These are phyloP conservation scores for Etheostoma nigrum DNA, from an alignment of 2,797 vertebrate species.

Conservation along the genomic window DNA sequence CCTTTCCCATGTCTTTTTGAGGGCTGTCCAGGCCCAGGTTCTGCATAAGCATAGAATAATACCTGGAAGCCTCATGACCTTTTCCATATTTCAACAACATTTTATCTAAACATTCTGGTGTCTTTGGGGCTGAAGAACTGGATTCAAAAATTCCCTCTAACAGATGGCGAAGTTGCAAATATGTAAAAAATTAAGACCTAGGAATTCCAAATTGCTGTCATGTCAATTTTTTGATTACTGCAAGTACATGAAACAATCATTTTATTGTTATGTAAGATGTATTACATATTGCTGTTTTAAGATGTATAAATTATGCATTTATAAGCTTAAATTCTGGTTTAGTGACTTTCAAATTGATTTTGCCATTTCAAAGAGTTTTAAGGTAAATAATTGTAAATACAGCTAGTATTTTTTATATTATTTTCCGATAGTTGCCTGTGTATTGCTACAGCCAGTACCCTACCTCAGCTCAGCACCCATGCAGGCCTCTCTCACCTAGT, in stretches of 20 bases:
- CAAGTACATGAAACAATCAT: not conserved
- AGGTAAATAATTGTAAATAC: not conserved
- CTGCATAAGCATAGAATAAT: no score
- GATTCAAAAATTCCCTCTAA: no score
- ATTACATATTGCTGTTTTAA: not conserved
- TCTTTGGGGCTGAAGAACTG: no score
- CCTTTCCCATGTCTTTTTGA: no score
- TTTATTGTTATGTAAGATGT: not conserved
- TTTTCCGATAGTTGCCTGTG: conserved; percentile 87
- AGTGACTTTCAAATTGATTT: not conserved
- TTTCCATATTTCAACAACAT: no score
- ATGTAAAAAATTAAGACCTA: no score
- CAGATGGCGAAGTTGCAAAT: no score
- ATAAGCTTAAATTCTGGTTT: not conserved
- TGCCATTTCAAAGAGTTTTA: not conserved
- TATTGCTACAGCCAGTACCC: conserved; percentile 94
- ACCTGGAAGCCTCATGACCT: no score
- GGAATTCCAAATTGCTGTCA: no score
- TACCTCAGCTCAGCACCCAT: conserved; percentile 92
- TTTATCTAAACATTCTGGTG: no score
- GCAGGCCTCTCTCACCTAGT: conserved; percentile 87
- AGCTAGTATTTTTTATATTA: conserved; percentile 4
- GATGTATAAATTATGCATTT: not conserved
- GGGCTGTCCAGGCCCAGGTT: no score
- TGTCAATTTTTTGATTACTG: not conserved